Evolutionary conservation across 1,140 invertebrate genomes (phyloP), one percentile per base, ranked within the genome.

Genomic region (Propsilocerus akamusi): DNA sequence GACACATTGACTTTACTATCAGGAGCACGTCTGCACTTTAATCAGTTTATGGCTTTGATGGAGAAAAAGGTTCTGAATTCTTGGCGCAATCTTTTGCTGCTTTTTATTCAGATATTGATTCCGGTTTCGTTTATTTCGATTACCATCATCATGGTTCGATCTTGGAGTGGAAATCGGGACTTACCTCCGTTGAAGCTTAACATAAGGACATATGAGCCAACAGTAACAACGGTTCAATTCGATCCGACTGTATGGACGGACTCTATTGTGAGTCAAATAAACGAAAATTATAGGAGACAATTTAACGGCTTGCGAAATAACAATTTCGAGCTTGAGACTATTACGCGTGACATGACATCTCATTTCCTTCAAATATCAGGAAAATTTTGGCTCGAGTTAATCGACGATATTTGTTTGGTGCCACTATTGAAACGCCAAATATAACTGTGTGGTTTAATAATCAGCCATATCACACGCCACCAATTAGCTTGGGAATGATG

Each of bases 401-500:
- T n/a, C 64, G 62, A 26, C 65, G 67, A 24, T 70, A 70, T 49
- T 56, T 76, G 22, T 60, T 68, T 2, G 75, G 68, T 1, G 68
- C 66, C 0, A 66, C 72, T 7, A 62, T 69, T 37, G 54, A 55
- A 0, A 26, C 51, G 0, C 54, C 55, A 0, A 56, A 59, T 25
- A 59, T 56, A 7, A 71, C 63, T 0, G 70, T 66, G 20, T 77
- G 73, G 71, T 74, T 74, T 56, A 76, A 76, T 53, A 74, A 72
- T 53, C 72, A 72, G 28, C 67, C 83, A 0, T 80, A 72, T 57
- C 83, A 86, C 59, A 72, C 77, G 22, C 67, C 76, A 3, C 72
- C 75, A 0, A 68, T 80, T 4, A 62, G 77, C 0, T 57, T 83
- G 20, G 68, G 71, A 17, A 58, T 74, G 12, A 61, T 77, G 1